Conservation (phyloP, 2,113 vertebrate species). For the Aegotheles bennettii region DNA sequence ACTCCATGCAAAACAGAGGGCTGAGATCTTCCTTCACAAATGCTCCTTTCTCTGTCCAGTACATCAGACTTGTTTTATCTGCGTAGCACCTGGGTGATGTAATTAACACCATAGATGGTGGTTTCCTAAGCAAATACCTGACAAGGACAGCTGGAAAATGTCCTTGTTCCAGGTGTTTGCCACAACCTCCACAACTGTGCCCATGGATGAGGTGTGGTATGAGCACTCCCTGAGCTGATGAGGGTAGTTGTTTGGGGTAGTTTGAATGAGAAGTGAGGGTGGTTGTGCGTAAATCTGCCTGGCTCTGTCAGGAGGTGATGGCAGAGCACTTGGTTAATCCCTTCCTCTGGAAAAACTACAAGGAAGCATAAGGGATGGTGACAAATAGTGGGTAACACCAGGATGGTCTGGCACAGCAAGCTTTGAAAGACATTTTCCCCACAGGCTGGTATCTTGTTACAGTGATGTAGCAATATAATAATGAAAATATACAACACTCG, state of each 20-base stretch:
- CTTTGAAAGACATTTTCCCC: neutral
- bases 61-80: neutral
- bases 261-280: neutral
- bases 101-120: fast-evolving
- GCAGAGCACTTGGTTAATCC: neutral
- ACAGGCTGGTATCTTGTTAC: neutral
- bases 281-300: neutral
- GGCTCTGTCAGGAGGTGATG: neutral
- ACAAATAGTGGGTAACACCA: neutral
- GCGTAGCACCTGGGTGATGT: neutral
- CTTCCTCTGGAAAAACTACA: neutral
- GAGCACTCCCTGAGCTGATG: neutral
- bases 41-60: neutral
- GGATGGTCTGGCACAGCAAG: fast-evolving
- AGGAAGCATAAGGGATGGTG: neutral
- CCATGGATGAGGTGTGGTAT: neutral
- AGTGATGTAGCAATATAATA: neutral
- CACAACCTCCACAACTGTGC: neutral
- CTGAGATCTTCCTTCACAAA: neutral
- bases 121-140: neutral
- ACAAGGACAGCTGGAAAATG: neutral
- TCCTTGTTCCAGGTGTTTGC: neutral
- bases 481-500: neutral
- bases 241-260: neutral
- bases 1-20: neutral